Evolutionary conservation across 2,797 vertebrate species (phyloP).

Genomic region (Diplodus puntazzo): DNA sequence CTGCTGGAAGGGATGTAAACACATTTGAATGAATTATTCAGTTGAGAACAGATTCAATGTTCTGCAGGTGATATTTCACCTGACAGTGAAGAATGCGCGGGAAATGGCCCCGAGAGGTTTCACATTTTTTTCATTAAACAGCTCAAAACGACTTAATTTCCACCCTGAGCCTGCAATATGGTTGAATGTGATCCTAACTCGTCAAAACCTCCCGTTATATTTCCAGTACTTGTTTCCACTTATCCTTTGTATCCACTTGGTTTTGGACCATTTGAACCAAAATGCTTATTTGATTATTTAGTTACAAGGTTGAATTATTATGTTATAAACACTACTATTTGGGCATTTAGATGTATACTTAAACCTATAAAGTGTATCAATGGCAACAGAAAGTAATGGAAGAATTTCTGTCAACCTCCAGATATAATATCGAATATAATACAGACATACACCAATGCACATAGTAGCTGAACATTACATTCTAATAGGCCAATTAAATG

Average conservation of each 20-base stretch:
- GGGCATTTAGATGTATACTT: no score
- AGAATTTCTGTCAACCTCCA: background rate
- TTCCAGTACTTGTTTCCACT: no score
- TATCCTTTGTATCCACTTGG: no score
- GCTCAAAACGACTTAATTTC: background rate
- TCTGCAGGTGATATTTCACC: background rate
- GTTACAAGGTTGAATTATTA: no score
- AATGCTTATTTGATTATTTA: no score
- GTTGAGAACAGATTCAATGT: conserved; percentile 1
- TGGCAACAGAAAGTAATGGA: no score
- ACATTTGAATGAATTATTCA: background rate
- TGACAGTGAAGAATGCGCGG: background rate
- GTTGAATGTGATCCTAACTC: background rate
- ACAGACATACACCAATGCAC: background rate
- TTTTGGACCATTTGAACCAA: no score
- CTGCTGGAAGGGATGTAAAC: background rate
- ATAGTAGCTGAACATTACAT: background rate
- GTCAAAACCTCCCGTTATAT: no score
- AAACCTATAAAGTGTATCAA: no score
- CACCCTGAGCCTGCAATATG: background rate
- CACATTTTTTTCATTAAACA: background rate
- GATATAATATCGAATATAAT: background rate
- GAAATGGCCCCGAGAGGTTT: background rate
- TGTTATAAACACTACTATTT: no score
- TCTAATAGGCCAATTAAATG: background rate